Percentiles rank a stretch among this genome's conserved stretches.
Evolutionary conservation across 2,888 invertebrate genomes (phyloP).

Genomic region (Lathronympha strigana): DNA sequence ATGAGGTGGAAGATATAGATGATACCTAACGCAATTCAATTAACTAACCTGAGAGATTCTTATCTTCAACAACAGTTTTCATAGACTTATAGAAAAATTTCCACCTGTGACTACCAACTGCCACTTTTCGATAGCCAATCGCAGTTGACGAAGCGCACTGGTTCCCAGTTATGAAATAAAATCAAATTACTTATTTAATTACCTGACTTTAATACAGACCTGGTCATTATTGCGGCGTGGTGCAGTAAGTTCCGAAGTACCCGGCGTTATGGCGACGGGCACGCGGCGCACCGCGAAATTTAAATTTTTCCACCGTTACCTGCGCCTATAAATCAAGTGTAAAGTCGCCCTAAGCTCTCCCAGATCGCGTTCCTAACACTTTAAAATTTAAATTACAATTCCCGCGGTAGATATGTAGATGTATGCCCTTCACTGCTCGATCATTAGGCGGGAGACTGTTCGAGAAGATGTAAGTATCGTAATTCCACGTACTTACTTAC

Average conservation of each 20-base stretch:
- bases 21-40: no score
- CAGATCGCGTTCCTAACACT: slow-evolving; percentile 73
- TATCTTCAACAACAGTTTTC: no score
- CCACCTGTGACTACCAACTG: no score
- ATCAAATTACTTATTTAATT: slow-evolving; percentile 43
- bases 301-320: slow-evolving; percentile 82
- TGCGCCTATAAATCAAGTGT: slow-evolving; percentile 79
- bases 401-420: slow-evolving; percentile 35
- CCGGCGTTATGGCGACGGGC: slow-evolving; percentile 52
- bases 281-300: slow-evolving; percentile 66
- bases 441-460: slow-evolving; percentile 35
- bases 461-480: slow-evolving; percentile 29
- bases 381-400: slow-evolving; percentile 79
- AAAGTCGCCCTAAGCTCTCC: slow-evolving; percentile 77
- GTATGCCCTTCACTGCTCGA: slow-evolving; percentile 29
- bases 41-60: no score
- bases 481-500: slow-evolving; percentile 32
- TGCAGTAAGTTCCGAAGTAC: slow-evolving; percentile 56
- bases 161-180: not conserved
- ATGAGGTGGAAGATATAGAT: no score
- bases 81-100: no score
- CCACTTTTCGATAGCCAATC: not conserved
- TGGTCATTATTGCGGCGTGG: slow-evolving; percentile 63
- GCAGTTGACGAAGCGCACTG: not conserved
- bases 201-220: slow-evolving; percentile 48